A percentile compares a stretch with the other conserved stretches of the same genome.
Conservation (phyloP, 2,888 invertebrate genomes). For the Tenthredo livida region DNA sequence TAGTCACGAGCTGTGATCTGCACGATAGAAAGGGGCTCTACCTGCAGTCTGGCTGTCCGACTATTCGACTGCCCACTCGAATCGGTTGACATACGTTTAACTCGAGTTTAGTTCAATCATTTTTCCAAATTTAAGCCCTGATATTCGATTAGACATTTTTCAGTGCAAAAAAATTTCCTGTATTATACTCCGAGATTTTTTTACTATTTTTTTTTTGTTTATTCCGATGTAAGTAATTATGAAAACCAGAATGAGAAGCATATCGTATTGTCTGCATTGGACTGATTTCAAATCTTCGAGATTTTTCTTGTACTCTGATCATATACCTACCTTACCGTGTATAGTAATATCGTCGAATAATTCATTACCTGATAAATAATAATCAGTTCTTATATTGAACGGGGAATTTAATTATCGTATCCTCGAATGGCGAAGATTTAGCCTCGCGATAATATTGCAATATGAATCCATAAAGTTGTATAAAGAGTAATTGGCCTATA, state of each 20-base stretch:
- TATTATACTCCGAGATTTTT: no score
- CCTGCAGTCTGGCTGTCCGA: neutral
- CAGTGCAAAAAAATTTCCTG: no score
- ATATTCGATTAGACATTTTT: neutral
- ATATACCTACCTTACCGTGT: neutral
- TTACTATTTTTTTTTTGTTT: neutral
- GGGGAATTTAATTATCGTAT: neutral
- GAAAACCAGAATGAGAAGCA: neutral
- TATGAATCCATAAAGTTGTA: neutral
- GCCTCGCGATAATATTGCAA: neutral
- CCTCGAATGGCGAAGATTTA: neutral
- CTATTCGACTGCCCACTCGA: conserved; percentile 34
- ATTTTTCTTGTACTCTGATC: no score
- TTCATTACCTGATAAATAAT: neutral
- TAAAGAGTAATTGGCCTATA: neutral
- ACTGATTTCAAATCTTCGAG: neutral
- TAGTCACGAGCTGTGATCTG: conserved; percentile 61
- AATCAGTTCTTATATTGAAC: no score
- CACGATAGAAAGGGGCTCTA: conserved; percentile 44
- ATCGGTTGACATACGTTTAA: neutral
- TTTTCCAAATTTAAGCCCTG: neutral
- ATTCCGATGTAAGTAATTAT: neutral
- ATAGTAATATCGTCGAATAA: neutral
- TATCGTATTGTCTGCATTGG: no score
- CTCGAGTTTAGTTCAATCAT: neutral